phyloP scores from a whole-genome alignment of 2,113 vertebrate genomes.

The Reinhardtius hippoglossoides region DNA sequence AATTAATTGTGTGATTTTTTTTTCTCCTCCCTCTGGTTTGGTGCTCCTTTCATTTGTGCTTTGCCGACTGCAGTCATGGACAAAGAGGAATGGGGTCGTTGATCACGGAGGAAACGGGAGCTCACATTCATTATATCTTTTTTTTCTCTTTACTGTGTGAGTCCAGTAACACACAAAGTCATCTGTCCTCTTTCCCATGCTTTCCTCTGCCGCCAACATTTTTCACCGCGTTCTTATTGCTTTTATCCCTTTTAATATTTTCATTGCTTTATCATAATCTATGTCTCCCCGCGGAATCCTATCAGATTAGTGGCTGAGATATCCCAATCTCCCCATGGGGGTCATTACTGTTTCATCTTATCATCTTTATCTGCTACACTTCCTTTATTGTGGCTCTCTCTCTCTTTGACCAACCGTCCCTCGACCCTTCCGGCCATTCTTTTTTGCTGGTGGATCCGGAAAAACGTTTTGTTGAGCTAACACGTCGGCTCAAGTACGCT shows the following conservation, averaged over 20 bases:
- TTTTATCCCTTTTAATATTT: constrained; percentile 35
- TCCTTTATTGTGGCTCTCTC: constrained; percentile 1
- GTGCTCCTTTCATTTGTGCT: constrained; percentile 1
- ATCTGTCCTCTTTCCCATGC: neutral
- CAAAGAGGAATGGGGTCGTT: neutral
- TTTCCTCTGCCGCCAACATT: neutral
- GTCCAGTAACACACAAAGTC: neutral
- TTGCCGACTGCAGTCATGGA: neutral
- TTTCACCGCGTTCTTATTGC: neutral
- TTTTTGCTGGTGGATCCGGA: neutral
- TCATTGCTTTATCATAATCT: constrained; percentile 22
- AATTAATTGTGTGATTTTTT: constrained; percentile 63
- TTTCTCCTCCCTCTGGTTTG: neutral
- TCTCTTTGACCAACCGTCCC: constrained; percentile 16
- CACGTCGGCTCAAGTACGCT: constrained; percentile 26
- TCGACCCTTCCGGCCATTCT: neutral
- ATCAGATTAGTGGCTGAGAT: constrained; percentile 33
- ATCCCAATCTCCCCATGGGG: constrained; percentile 24
- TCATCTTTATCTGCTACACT: constrained; percentile 47
- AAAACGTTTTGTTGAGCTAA: constrained; percentile 47
- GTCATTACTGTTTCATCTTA: constrained; percentile 30
- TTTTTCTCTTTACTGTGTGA: neutral
- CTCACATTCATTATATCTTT: neutral
- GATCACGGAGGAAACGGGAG: constrained; percentile 7
- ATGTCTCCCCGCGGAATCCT: constrained; percentile 29